Conservation (phyloP, 2,888 invertebrate species). For the Palloptera scutellata region DNA sequence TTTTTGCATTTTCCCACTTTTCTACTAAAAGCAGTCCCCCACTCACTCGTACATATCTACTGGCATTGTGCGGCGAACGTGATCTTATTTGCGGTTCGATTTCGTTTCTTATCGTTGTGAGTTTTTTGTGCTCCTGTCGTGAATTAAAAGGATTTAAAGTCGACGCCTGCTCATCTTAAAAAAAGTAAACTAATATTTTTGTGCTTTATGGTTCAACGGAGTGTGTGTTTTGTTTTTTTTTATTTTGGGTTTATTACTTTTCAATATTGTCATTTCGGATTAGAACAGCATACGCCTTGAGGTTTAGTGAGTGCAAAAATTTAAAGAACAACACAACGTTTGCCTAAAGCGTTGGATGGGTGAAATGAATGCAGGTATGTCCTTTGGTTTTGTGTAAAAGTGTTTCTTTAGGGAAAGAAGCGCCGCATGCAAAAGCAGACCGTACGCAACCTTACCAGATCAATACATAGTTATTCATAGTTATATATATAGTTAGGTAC, state of each 20-base stretch:
- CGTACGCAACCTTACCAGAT: too few species aligned
- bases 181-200: not conserved
- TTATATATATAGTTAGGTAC: too few species aligned
- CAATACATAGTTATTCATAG: too few species aligned
- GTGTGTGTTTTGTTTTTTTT: constrained; percentile 52
- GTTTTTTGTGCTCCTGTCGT: constrained; percentile 4
- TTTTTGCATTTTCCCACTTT: constrained; percentile 36
- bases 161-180: not conserved
- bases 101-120: constrained; percentile 23
- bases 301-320: constrained; percentile 7
- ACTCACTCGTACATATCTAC: not conserved
- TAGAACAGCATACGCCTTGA: constrained; percentile 44
- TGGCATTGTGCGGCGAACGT: constrained; percentile 48
- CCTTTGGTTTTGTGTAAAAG: too few species aligned
- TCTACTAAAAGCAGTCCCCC: not conserved
- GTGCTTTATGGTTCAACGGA: not conserved
- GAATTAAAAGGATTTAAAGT: constrained; percentile 37
- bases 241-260: constrained; percentile 59
- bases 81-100: constrained; percentile 55
- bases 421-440: too few species aligned
- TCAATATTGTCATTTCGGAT: constrained; percentile 65
- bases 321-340: constrained; percentile 29
- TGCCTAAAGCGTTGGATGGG: constrained; percentile 15
- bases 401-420: too few species aligned
- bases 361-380: not conserved